Conservation (phyloP, 2,113 vertebrate genomes). For the Calyptomena viridis region DNA sequence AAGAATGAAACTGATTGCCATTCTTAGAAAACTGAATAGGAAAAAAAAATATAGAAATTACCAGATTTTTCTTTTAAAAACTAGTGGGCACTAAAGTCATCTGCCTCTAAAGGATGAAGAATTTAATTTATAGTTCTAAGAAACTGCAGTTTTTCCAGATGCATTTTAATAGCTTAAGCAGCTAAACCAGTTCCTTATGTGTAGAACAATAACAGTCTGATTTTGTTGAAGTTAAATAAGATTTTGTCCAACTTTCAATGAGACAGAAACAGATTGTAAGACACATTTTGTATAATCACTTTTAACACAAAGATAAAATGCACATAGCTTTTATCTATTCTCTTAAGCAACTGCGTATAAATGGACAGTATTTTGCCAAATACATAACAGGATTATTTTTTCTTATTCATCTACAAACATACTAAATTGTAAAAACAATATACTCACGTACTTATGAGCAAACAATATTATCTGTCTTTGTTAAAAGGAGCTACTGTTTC, state of each 20-base stretch:
- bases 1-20: neutral
- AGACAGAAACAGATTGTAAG: neutral
- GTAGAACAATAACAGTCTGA: neutral
- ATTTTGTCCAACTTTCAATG: neutral
- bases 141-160: neutral
- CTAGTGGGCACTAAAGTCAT: neutral
- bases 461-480: neutral
- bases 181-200: constrained; percentile 24
- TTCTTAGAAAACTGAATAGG: neutral
- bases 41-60: neutral
- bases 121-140: constrained; percentile 7
- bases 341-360: neutral
- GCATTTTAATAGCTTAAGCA: constrained; percentile 9
- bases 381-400: neutral
- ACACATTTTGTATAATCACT: neutral
- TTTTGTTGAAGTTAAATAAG: neutral
- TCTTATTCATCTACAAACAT: neutral
- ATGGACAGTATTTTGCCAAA: neutral
- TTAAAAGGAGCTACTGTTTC: neutral
- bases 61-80: neutral
- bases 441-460: neutral
- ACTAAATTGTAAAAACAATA: neutral
- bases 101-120: neutral
- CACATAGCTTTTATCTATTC: neutral
- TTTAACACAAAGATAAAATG: neutral